Evolutionary conservation across 2,113 vertebrate genomes (phyloP).

Genomic region (Embiotoca jacksoni): DNA sequence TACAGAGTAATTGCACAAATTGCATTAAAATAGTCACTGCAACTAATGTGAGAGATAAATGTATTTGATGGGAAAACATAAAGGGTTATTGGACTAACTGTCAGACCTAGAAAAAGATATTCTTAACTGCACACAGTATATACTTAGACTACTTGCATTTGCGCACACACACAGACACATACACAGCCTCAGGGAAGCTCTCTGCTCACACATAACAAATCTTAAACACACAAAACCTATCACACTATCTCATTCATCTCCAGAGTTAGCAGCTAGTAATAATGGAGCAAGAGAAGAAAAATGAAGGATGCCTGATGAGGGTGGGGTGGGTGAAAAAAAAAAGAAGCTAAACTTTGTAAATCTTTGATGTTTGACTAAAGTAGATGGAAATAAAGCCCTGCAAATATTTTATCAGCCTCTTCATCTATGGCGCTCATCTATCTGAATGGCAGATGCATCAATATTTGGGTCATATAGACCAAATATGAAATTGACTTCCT

Average conservation of each 20-base stretch:
- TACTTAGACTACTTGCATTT: neutral
- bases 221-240: slow-evolving; percentile 44
- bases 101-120: too few relatives aligned
- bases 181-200: neutral
- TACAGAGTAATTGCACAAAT: neutral
- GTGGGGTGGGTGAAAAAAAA: neutral
- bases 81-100: neutral
- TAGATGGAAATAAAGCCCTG: slow-evolving; percentile 11
- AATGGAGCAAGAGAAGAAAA: slow-evolving; percentile 2
- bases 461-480: neutral
- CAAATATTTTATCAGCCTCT: neutral
- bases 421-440: slow-evolving; percentile 11
- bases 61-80: neutral
- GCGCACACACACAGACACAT: neutral
- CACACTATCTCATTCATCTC: slow-evolving; percentile 47
- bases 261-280: slow-evolving; percentile 27
- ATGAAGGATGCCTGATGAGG: slow-evolving; percentile 9
- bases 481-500: slow-evolving; percentile 5
- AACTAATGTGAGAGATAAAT: neutral
- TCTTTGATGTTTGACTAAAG: slow-evolving; percentile 1
- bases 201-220: slow-evolving; percentile 27
- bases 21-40: neutral
- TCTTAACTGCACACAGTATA: neutral
- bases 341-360: slow-evolving; percentile 4
- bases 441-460: slow-evolving; percentile 13